phyloP scores from a whole-genome alignment of 1,140 invertebrate species.

The Drosophila parvula region DNA sequence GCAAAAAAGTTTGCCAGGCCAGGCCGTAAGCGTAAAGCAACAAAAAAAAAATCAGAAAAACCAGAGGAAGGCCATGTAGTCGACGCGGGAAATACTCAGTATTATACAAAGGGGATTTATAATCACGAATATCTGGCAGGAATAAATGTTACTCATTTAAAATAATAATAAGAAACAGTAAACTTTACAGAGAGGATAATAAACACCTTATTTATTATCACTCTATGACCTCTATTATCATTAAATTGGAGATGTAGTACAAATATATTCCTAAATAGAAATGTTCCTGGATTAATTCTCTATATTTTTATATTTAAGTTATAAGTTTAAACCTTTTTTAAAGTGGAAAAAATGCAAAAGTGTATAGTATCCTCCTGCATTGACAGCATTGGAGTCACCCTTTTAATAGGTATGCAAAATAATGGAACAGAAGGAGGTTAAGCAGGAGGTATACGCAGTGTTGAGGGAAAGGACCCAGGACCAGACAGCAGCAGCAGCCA shows the following conservation, averaged over 20 bases:
- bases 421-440: conserved; percentile 27
- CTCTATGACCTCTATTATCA: too few relatives aligned
- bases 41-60: conserved; percentile 7
- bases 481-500: conserved; percentile 54
- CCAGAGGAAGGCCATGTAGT: background rate
- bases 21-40: conserved; percentile 23
- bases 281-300: background rate
- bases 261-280: background rate
- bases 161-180: too few relatives aligned
- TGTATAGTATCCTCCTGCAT: background rate
- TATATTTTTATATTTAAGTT: background rate
- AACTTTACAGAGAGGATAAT: background rate
- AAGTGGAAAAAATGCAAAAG: background rate
- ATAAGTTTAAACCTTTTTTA: too few relatives aligned
- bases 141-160: too few relatives aligned
- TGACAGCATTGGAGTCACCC: background rate
- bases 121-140: too few relatives aligned
- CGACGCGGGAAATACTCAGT: background rate
- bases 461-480: background rate
- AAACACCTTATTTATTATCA: background rate
- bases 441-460: background rate
- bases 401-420: conserved; percentile 9
- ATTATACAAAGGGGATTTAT: too few relatives aligned
- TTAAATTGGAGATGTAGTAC: background rate
- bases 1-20: conserved; percentile 57